Conservation (phyloP, 2,797 vertebrate genomes). For the Artibeus jamaicensis region DNA sequence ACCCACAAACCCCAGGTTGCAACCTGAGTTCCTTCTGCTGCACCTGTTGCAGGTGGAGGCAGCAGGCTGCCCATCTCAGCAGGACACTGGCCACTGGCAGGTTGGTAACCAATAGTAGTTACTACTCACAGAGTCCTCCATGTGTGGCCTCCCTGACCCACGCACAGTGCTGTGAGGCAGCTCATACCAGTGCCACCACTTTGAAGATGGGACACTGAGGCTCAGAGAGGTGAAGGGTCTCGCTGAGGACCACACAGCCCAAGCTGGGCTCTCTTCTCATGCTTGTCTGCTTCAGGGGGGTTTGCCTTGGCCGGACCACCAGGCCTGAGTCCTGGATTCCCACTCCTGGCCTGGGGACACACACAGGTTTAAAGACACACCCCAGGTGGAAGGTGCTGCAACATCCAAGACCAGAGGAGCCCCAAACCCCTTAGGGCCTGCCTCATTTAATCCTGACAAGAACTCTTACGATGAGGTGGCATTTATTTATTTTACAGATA, state of each 20-base stretch:
- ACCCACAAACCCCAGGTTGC: neutral
- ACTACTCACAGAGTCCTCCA: neutral
- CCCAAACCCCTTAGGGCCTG: neutral
- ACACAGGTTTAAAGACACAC: neutral
- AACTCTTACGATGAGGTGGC: too few species aligned
- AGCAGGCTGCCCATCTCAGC: fast-evolving
- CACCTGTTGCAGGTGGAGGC: neutral
- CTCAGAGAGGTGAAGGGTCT: neutral
- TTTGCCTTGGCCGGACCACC: neutral
- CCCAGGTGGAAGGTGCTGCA: too few species aligned
- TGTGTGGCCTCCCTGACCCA: neutral
- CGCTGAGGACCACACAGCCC: neutral
- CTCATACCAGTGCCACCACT: neutral
- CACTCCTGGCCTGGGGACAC: neutral
- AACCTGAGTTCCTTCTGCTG: neutral
- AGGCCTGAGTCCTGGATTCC: neutral
- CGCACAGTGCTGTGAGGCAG: neutral
- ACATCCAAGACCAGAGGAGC: neutral
- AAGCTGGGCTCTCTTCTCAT: neutral
- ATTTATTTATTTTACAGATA: neutral
- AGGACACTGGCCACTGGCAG: neutral
- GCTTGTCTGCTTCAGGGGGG: neutral
- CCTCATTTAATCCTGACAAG: neutral
- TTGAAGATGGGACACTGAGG: neutral
- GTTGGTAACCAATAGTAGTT: neutral